Percentiles rank a stretch among this genome's conserved stretches.
Evolutionary conservation across 2,888 invertebrate genomes (phyloP).

Genomic region (Azorinus chamasolen): DNA sequence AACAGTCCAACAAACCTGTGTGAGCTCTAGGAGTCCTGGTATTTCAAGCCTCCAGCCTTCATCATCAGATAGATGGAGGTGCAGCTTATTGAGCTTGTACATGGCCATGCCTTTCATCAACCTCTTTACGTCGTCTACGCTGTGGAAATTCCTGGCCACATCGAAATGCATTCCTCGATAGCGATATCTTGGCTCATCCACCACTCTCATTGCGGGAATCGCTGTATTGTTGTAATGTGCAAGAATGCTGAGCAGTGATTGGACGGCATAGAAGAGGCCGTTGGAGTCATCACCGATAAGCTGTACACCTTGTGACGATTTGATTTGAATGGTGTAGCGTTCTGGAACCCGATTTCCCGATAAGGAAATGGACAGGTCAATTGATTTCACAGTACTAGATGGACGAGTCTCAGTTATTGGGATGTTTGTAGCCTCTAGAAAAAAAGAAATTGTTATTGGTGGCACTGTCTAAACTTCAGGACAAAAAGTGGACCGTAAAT

Average conservation of each 20-base stretch:
- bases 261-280: conserved; percentile 69
- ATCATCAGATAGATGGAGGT: conserved; percentile 85
- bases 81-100: conserved; percentile 85
- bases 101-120: conserved; percentile 82
- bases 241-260: conserved; percentile 63
- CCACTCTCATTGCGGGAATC: conserved; percentile 56
- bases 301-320: conserved; percentile 40
- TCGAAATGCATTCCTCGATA: conserved; percentile 78
- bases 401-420: no score
- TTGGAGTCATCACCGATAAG: conserved; percentile 48
- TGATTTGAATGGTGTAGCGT: conserved; percentile 65
- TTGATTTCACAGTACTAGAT: no score
- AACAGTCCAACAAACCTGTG: conserved; percentile 71
- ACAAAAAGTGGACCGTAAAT: no score
- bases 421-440: no score
- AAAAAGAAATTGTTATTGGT: no score
- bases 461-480: no score
- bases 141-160: conserved; percentile 79
- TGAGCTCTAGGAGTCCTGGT: conserved; percentile 82
- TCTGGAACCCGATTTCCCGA: conserved; percentile 13
- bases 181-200: conserved; percentile 72
- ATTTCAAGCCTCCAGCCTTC: conserved; percentile 85
- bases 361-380: no score
- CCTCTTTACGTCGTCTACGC: conserved; percentile 70
- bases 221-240: conserved; percentile 30